Evolutionary conservation across 2,888 invertebrate genomes (phyloP), one percentile per base, ranked within the genome.

Genomic region (Pocota personata): DNA sequence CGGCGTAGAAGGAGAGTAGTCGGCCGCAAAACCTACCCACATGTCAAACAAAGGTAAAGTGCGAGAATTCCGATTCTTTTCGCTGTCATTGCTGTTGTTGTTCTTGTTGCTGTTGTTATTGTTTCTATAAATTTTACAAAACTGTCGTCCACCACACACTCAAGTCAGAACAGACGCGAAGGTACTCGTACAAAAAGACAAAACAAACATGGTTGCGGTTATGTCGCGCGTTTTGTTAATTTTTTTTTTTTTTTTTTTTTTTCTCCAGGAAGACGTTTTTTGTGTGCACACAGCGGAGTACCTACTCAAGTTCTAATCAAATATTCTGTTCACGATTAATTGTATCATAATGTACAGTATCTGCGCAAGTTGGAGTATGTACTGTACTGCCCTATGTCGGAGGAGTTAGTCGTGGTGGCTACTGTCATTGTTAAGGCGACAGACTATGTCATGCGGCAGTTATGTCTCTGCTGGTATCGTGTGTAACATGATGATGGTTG

Each of bases 311-410:
- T 58, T 76, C 86, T 86, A 72, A 86, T 86, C 86, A 86, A 77
- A 82, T 87, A 87, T 87, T 87, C 87, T 62, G 57, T 87, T 78
- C 87, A 87, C 87, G 87, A 78, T 82, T 87, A 87, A 87, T 87
- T 82, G 87, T 87, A 87, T 87, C 87, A 76, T 82, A 86, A 82
- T 77, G 76, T 80, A 71, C 69, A 66, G 37, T 71, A 64, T 73
- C 24, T 55, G 57, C 27, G 48, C 57, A 30, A 77, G 30, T 48
- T 16, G 12, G 6, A 46, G 14, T 46, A 1, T 46, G 10, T 46
- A 57, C 27, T 48, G n/a, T 21, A 19, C 19, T n/a, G 75, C 55
- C 64, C 55, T 66, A 76, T 57, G 46, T 5, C 46, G 30, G 57
- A 55, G 62, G 8, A 40, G 19, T 57, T 66, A 27, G 27, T 62